Base-by-base conservation (phyloP, 2,113 vertebrate species). In the Pachyramphus minor region DNA sequence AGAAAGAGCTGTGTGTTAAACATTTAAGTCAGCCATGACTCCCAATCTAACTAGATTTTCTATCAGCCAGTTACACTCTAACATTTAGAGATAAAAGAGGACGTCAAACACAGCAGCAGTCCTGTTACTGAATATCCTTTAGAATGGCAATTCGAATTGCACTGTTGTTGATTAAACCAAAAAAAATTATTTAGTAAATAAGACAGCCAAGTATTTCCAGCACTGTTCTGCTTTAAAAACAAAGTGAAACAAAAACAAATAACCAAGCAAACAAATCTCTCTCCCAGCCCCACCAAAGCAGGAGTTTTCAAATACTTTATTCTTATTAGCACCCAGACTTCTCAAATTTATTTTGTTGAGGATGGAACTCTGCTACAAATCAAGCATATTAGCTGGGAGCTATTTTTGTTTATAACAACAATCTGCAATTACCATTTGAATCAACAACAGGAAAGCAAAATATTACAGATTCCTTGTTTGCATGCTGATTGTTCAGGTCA, bases 1-100 rank as follows among this genome's bases (percentile, higher is more conserved):
- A 77, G 49, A 97, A 95, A 95, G 52, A 91, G 77, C 60, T 94
- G 31, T 85, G 47, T 12, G 73, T 97, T 97, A 97, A 68, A 94
- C 94, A 95, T 93, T 69, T 90, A 81, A 75, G 75, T 71, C 68
- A 92, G 66, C 44, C 44, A 27, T 41, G n/a, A 76, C 24, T 84
- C 69, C 62, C 55, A 92, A 24, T 31, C 44, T 25, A 87, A 78
- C 31, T 28, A 85, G 28, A 94, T 62, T 79, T 82, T 31, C 66
- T 82, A 81, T 41, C 21, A 83, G 84, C 14, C 37, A 88, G 68
- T 41, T 55, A 87, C 8, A 82, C 35, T 66, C 21, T 52, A 73
- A 78, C 53, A 71, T 28, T 59, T 6, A 39, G 33, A 91, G 79
- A 69, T 49, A 77, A 87, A 81, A 77, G 5, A 15, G 11, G 33